Base-by-base conservation (phyloP, 1,140 invertebrate species). In the Zaprionus vittiger region DNA sequence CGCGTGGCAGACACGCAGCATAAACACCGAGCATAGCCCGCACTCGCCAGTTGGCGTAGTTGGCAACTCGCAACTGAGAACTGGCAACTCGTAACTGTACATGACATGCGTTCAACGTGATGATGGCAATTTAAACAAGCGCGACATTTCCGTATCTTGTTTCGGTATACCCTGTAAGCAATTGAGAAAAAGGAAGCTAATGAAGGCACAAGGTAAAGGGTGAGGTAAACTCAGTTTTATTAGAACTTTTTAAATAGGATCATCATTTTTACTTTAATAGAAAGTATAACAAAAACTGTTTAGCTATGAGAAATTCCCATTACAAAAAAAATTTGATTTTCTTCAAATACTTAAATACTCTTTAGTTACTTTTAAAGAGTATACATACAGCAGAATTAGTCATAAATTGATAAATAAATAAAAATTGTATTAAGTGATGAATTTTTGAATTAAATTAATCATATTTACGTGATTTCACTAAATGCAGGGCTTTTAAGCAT, bases 121-220 rank as follows among this genome's bases (percentile, higher is more conserved):
- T 85, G 86, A 90, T 90, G 86, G 82, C 85, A 90, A 85, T 90
- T 90, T 90, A 85, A 91, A 77, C 76, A 79, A 76, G 73, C 73
- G 64, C 57, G 26, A 75, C 60, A 72, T 72, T 70, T 65, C 34
- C 70, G 74, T 37, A 66, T 52, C 22, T 24, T 57, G 38, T 70
- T 70, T 38, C 20, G 7, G 17, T 20, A 64, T 60, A 57, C 67
- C 54, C 73, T 52, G 31, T 20, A 73, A 17, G 5, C 20, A 52
- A 9, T 22, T 20, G 6, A 4, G 9, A 6, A 52, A 14, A 52
- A 52, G 5, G 11, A 24, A 52, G 47, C 41, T 47, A 47, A 47
- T 52, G 11, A 52, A 22, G n/a, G 7, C 2, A n/a, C 1, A 1
- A 6, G n/a, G 5, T 44, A 17, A 9, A 7, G 6, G n/a, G 5